These are phyloP conservation scores for Gallirallus australis DNA, from an alignment of 2,797 vertebrate genomes.

Conservation along the genomic window DNA sequence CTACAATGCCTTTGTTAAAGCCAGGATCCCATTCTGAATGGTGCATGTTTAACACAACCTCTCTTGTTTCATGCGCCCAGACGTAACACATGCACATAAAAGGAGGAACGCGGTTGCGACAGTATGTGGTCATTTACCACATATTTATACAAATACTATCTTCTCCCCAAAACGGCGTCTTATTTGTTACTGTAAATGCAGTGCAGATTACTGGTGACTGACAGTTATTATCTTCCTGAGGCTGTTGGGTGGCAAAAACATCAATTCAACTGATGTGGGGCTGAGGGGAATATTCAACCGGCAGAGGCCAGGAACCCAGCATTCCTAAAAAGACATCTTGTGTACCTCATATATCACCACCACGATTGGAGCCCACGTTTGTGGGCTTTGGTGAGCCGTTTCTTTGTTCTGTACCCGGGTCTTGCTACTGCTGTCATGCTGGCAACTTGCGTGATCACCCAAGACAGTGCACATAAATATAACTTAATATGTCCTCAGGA, in stretches of 20 bases:
- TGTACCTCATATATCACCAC: background rate
- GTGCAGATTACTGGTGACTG: background rate
- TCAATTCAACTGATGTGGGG: background rate
- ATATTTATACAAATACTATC: background rate
- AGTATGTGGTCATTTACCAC: background rate
- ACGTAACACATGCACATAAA: background rate
- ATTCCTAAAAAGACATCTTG: background rate
- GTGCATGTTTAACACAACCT: background rate
- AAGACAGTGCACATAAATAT: background rate
- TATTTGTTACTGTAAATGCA: background rate
- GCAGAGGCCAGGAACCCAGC: background rate
- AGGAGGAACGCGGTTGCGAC: background rate
- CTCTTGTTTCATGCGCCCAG: fast-evolving
- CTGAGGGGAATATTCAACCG: background rate
- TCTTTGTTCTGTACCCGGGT: background rate
- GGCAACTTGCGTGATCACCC: background rate
- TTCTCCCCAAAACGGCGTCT: background rate
- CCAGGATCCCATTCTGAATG: background rate
- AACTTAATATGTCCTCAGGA: constrained; percentile 30
- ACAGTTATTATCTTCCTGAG: constrained; percentile 8
- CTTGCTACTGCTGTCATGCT: background rate
- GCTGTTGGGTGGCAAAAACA: constrained; percentile 25
- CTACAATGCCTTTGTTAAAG: background rate
- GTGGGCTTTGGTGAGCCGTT: background rate
- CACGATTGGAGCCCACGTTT: background rate